Percentiles rank a stretch among this genome's conserved stretches.
phyloP scores from a whole-genome alignment of 2,113 vertebrate genomes.

The Mesocricetus auratus region DNA sequence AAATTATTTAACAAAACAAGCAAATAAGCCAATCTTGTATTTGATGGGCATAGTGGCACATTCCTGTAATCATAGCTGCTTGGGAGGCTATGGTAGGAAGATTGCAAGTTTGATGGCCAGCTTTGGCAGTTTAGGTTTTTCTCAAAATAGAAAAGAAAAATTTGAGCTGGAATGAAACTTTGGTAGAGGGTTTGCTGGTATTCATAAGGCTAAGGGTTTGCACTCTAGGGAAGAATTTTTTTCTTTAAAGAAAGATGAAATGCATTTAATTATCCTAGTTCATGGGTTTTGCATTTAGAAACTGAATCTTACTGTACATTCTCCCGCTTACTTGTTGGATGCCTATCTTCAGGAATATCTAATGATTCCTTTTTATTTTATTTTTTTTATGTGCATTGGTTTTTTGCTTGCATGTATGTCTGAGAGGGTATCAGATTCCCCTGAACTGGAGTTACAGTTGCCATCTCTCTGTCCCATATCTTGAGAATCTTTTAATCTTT shows the following conservation, averaged over 20 bases:
- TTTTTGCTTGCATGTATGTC: not conserved
- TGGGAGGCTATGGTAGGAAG: no score
- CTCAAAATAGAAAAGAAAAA: not conserved
- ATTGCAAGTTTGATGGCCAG: not conserved
- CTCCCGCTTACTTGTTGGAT: not conserved
- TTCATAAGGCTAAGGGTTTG: not conserved
- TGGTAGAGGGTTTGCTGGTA: not conserved
- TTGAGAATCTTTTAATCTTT: not conserved
- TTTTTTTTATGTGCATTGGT: not conserved
- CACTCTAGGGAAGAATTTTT: not conserved
- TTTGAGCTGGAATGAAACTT: not conserved
- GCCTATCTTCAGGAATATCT: not conserved
- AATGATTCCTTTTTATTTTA: not conserved
- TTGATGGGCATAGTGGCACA: not conserved
- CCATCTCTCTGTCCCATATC: not conserved
- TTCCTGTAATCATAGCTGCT: not conserved
- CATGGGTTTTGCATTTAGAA: not conserved
- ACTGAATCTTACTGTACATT: not conserved
- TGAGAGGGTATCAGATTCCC: not conserved
- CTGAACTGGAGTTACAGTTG: not conserved
- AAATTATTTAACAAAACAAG: not conserved
- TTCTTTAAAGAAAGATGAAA: not conserved
- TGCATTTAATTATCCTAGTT: not conserved
- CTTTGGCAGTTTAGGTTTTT: not conserved
- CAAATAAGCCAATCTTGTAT: not conserved